phyloP scores from a whole-genome alignment of 2,113 vertebrate species.

The Rhinoderma darwinii region DNA sequence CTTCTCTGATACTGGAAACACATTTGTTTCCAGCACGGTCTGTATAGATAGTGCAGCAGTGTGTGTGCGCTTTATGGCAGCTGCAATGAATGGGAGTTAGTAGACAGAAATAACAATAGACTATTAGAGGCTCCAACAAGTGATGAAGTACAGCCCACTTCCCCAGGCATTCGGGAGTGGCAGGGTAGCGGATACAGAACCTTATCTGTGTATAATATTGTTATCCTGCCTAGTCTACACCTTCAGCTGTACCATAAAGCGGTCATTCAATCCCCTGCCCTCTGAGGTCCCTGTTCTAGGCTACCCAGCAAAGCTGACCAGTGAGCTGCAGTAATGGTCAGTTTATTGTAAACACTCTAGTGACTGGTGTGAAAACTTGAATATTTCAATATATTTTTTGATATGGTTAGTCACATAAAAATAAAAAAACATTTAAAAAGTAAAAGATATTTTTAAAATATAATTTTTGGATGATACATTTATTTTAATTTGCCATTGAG shows the following conservation, averaged over 20 bases:
- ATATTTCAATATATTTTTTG: no score
- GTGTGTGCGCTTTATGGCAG: neutral
- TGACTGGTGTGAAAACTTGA: no score
- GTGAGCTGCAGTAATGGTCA: neutral
- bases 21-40: neutral
- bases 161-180: no score
- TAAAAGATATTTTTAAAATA: no score
- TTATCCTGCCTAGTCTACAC: neutral
- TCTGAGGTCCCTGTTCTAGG: neutral
- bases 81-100: neutral
- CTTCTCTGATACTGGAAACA: neutral
- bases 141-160: neutral
- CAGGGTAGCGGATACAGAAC: no score
- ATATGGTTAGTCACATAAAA: no score
- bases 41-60: neutral
- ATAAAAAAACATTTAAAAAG: no score
- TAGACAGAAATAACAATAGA: neutral
- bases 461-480: no score
- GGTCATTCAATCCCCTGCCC: neutral
- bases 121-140: neutral
- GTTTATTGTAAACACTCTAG: neutral
- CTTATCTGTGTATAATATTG: neutral
- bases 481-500: no score
- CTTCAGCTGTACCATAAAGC: no score
- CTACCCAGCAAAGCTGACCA: neutral